Base-by-base conservation (phyloP, 2,797 vertebrate genomes). In the Chelidonichthys spinosus region DNA sequence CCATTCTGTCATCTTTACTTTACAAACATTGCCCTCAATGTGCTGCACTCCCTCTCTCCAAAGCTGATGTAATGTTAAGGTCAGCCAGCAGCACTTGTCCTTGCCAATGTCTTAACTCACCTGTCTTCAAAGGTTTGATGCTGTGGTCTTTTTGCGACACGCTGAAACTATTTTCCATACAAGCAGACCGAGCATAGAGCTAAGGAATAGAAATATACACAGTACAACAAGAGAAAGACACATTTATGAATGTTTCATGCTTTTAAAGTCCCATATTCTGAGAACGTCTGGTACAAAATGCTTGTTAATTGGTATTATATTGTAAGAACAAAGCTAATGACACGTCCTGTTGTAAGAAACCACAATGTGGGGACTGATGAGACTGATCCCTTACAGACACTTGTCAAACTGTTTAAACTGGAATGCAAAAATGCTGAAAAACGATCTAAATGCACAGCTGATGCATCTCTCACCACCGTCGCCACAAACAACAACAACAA, bases 11-110 rank as follows among this genome's bases (percentile, higher is more conserved):
- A 53, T 52, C 8, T 47, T 69, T 46, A 60, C 32, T 53, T 50
- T 47, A 46, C 35, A 44, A 64, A 71, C 18, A 43, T 13, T 43
- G n/a, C 50, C 32, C 58, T 75, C 17, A 37, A 10, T 50, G 44
- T 6, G 47, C 55, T 70, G 40, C 47, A 72, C 69, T 76, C 66
- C 66, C 63, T 74, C 33, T 36, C 47, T 70, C 7, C 4, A 17
- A 50, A 53, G 53, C 67, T 83, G 69, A 75, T 58, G 66, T 78
- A 64, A 72, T 74, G 59, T 43, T 66, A 47, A 66, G 39, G 33
- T 62, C 18, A 3, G 66, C 62, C 52, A 64, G 69, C 35, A 2
- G 55, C 4, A 7, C 18, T 67, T 5, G 2, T 61, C 33, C 33
- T 49, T 2, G 25, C 60, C 54, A 69, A 53, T 36, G 63, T 71